Base-by-base conservation (phyloP, 2,888 invertebrate genomes). In the Linnaemya vulpina region DNA sequence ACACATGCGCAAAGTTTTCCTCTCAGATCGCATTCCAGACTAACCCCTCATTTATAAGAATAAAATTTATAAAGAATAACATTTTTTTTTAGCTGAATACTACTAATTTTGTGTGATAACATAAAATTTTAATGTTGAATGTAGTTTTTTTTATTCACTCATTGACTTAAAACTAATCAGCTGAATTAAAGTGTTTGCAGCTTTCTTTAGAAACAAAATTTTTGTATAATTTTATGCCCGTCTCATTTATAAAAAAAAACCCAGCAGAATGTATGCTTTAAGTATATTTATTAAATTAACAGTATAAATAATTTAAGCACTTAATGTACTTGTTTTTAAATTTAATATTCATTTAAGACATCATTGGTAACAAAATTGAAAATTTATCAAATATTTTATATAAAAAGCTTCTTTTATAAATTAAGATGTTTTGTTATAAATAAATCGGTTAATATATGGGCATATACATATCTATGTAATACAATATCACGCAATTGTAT, bases 351-450 rank as follows among this genome's bases (percentile, higher is more conserved):
- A 17, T 51, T n/a, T 51, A 17, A 7, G 17, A 55, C 53, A 13
- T 55, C 17, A 55, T 55, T 30, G 10, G 7, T 55, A 30, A 55
- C 15, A 13, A 30, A 55, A 60, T 60, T 62, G 13, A 8, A 40
- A 62, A 62, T 62, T 38, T 62, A 38, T 38, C 17, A 38, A 62
- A 38, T 20, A 7, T 7, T 35, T 40, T 15, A 20, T 62, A 62
- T 40, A 62, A 38, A 62, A 62, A 25, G 5, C 15, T 5, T 10
- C 22, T 55, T 25, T 25, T 7, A 22, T 15, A 55, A 25, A 13
- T 7, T 3, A 20, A 20, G 0, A 30, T 17, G 15, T 46, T 65
- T 46, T 22, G 3, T 11, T 20, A 40, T 38, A 17, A 38, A 60
- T 17, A 38, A 60, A 17, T 38, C 9, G 20, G 1, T 15, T n/a